Evolutionary conservation across 2,797 vertebrate genomes (phyloP).

Genomic region (Eupleurogrammus muticus): DNA sequence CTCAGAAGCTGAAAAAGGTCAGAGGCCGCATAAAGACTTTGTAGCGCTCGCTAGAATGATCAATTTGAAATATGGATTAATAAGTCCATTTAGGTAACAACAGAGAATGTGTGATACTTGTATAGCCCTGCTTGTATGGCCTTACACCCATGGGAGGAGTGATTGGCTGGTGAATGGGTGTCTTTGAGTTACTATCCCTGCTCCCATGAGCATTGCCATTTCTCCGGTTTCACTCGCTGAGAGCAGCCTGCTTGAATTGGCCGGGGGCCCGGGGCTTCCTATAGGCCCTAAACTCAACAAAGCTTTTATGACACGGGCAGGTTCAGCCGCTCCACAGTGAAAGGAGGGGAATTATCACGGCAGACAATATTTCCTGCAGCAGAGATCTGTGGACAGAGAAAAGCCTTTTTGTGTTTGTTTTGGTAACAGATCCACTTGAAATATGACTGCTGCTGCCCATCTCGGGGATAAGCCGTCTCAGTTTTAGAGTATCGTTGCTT

Average conservation of each 20-base stretch:
- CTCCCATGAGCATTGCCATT: conserved; percentile 72
- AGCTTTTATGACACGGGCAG: conserved; percentile 61
- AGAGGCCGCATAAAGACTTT: conserved; percentile 19
- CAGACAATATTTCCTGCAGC: conserved; percentile 43
- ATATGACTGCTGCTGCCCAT: conserved; percentile 11
- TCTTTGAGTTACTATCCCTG: conserved; percentile 63
- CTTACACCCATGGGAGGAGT: conserved; percentile 50
- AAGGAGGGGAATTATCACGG: conserved; percentile 34
- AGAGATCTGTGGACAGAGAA: conserved; percentile 31
- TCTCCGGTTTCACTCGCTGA: conserved; percentile 73
- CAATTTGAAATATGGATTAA: conserved; percentile 30
- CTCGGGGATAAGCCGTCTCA: neutral
- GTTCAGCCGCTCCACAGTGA: conserved; percentile 55
- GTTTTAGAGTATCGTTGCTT: neutral
- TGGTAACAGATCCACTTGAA: conserved; percentile 16
- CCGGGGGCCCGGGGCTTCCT: conserved; percentile 52
- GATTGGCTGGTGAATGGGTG: conserved; percentile 61
- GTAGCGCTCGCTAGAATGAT: conserved; percentile 4
- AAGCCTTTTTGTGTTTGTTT: conserved; percentile 11
- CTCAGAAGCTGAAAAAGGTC: conserved; percentile 3
- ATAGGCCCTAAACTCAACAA: conserved; percentile 60
- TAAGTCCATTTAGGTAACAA: conserved; percentile 35
- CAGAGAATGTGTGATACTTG: conserved; percentile 45
- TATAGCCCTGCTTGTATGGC: conserved; percentile 26
- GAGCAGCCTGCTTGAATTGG: conserved; percentile 53